Evolutionary conservation across 2,888 invertebrate genomes (phyloP), one percentile per base, ranked within the genome.

Genomic region (Amphipoea lucens): DNA sequence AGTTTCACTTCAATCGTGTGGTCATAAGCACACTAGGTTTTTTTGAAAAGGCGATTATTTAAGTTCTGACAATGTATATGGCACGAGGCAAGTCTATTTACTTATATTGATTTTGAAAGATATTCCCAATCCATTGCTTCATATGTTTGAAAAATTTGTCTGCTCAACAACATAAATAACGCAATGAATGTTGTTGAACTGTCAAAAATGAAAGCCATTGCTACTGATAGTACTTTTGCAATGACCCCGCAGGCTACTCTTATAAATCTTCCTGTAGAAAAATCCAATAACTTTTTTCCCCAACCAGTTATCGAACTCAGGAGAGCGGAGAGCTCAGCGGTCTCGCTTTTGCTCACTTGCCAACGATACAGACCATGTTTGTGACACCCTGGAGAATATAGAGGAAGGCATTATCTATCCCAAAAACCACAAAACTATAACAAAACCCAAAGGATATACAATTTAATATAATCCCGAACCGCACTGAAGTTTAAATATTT

Each of bases 401-500:
- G 54, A 36, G 36, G 2, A 20, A 20, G 36, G 7, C 20, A 36
- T 74, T 74, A 76, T 74, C n/a, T 48, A 76, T n/a, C 1, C 23
- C 20, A 14, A 2, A 71, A 76, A 76, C 36, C 66, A 82, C 67
- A 72, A 12, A 20, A 23, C 29, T 23, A 40, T 40, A 14, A 29
- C n/a, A 23, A 54, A 42, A 20, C 54, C 57, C 54, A 62, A 51
- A 67, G 66, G 45, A 66, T 69, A 71, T 70, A 17, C 69, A 65
- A 54, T 69, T 81, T 51, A 74, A 63, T 67, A 40, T 63, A 79
- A 79, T 60, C 54, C 72, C 54, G 45, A 68, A 76, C 72, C 75
- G 36, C 69, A 76, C 36, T 23, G 62, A 48, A 69, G 73, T 73
- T 79, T 74, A 71, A 79, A 84, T 80, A 71, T 83, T 76, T 66